These are phyloP conservation scores for Phoeniculus purpureus DNA, from an alignment of 2,797 vertebrate species.

Conservation along the genomic window DNA sequence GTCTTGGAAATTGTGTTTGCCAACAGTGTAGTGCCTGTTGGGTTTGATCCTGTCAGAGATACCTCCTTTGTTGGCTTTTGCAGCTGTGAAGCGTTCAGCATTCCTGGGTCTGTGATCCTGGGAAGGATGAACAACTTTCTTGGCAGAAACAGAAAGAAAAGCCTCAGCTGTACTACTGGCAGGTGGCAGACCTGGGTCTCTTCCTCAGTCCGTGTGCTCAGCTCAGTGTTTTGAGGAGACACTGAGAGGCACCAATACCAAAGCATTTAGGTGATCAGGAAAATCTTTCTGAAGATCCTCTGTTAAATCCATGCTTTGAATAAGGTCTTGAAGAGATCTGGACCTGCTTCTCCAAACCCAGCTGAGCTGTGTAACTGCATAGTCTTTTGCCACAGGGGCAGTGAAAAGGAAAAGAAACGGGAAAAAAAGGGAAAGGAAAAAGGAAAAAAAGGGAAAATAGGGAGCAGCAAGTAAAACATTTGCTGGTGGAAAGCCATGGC, in stretches of 20 bases:
- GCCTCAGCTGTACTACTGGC: not conserved
- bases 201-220: not conserved
- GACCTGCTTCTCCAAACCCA: not conserved
- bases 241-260: not conserved
- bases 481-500: too few relatives aligned
- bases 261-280: not conserved
- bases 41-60: not conserved
- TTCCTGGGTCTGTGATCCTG: not conserved
- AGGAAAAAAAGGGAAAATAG: too few relatives aligned
- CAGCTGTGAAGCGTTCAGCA: not conserved
- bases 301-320: not conserved
- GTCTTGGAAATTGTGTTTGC: not conserved
- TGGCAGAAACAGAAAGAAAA: not conserved
- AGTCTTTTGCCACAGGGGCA: not conserved
- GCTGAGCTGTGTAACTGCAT: not conserved
- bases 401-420: too few relatives aligned
- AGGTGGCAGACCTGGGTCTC: not conserved
- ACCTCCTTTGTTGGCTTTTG: not conserved
- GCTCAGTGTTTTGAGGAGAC: not conserved
- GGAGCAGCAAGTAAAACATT: too few relatives aligned
- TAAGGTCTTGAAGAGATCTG: not conserved
- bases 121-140: not conserved
- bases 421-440: too few relatives aligned
- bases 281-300: not conserved
- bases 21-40: fast-evolving